Conservation (phyloP, 2,797 vertebrate species). For the Anas georgica region DNA sequence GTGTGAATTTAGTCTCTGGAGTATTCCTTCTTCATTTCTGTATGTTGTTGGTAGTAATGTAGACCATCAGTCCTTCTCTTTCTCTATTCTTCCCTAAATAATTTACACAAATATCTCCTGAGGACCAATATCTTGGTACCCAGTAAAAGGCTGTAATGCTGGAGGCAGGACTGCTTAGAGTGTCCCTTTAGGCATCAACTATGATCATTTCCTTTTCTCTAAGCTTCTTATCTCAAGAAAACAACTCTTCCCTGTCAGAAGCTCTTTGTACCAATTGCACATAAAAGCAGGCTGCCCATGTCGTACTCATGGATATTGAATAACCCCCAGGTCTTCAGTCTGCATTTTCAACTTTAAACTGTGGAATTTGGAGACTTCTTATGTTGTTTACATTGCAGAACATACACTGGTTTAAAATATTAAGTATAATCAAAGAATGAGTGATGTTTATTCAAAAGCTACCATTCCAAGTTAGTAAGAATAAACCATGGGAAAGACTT, state of each 20-base stretch:
- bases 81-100: neutral
- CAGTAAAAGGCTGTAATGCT: neutral
- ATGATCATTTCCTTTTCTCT: neutral
- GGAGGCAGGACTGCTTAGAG: neutral
- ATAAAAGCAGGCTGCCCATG: neutral
- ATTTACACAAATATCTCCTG: neutral
- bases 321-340: neutral
- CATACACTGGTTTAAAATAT: conserved; percentile 55
- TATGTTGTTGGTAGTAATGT: neutral
- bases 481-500: conserved; percentile 76
- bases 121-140: neutral
- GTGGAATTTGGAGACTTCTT: conserved; percentile 47
- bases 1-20: neutral
- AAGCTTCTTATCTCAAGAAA: neutral
- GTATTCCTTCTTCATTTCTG: neutral
- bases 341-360: conserved; percentile 21
- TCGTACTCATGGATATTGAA: neutral
- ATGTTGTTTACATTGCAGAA: conserved; percentile 71
- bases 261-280: neutral
- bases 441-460: conserved; percentile 78
- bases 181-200: neutral
- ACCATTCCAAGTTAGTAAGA: conserved; percentile 77
- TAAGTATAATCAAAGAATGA: conserved; percentile 68
- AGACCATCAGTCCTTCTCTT: neutral
- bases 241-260: neutral